Evolutionary conservation across 2,113 vertebrate species (phyloP).

Genomic region (Bubo blakistoni): DNA sequence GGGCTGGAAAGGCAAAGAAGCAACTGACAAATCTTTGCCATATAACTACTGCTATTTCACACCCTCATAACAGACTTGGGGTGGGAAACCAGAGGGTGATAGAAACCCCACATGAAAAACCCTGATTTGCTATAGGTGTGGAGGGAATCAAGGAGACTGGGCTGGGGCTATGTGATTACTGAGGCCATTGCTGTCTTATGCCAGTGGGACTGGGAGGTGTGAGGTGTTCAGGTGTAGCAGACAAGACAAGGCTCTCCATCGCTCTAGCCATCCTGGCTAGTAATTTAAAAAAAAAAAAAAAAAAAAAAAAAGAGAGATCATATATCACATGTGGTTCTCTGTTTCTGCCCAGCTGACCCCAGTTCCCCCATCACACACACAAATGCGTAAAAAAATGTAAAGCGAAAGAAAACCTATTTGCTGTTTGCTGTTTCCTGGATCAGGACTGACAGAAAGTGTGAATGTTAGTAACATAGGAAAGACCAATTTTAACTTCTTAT

Average conservation of each 20-base stretch:
- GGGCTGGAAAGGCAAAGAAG: neutral
- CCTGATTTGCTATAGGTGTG: fast-evolving
- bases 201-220: neutral
- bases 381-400: neutral
- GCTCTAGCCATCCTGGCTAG: neutral
- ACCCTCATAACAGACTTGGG: neutral
- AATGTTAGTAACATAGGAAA: neutral
- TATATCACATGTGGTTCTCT: neutral
- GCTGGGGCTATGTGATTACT: fast-evolving
- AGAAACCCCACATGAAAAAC: fast-evolving
- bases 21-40: neutral
- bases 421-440: neutral
- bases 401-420: neutral
- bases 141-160: neutral
- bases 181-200: neutral
- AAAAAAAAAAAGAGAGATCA: fast-evolving
- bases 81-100: neutral
- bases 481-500: neutral
- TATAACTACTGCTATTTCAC: neutral
- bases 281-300: no score
- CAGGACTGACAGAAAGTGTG: neutral
- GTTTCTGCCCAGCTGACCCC: neutral
- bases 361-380: neutral
- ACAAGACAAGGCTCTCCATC: neutral
- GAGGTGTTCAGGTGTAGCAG: neutral